Base-by-base conservation (phyloP, 2,113 vertebrate genomes). In the Taxidea taxus region DNA sequence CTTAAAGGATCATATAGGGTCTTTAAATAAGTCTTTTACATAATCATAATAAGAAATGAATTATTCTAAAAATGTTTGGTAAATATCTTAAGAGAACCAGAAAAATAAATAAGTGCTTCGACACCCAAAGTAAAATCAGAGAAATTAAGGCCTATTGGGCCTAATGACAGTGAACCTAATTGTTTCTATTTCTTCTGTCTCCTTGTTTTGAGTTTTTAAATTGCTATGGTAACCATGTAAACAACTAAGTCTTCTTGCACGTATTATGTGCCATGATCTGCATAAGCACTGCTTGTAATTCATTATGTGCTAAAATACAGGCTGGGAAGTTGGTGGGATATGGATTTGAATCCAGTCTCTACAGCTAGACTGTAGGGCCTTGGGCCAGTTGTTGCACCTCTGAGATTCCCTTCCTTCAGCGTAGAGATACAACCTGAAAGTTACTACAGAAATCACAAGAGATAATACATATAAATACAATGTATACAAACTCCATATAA, bases 1-100 rank as follows among this genome's bases (percentile, higher is more conserved):
- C 88, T 92, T 93, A 49, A 93, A 91, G 54, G 9, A 34, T 82
- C 20, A 64, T 62, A 37, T 0, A 58, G 29, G 11, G 29, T 62
- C 25, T 94, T 97, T 86, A 88, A 83, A 80, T 51, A 93, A 94
- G 77, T 2, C 4, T 49, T 90, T 92, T 58, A 44, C 2, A 62
- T 23, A 23, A 86, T 81, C 31, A 77, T 42, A 70, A 90, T 90
- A 12, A 90, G 5, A 91, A 92, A 80, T 51, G 37, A 75, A 74
- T 68, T 68, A 81, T n/a, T 75, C 10, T 72, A 56, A 92, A 90
- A 58, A 31, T 72, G 13, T 74, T 62, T 85, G 18, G 23, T 51
- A 54, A 93, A 51, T 62, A 70, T 93, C 34, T 93, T 91, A 78
- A 94, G 66, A 89, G 27, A 92, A 58, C 10, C 42, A 94, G 64